Conservation (phyloP, 2,888 invertebrate genomes). For the Gymnocheta viridis region DNA sequence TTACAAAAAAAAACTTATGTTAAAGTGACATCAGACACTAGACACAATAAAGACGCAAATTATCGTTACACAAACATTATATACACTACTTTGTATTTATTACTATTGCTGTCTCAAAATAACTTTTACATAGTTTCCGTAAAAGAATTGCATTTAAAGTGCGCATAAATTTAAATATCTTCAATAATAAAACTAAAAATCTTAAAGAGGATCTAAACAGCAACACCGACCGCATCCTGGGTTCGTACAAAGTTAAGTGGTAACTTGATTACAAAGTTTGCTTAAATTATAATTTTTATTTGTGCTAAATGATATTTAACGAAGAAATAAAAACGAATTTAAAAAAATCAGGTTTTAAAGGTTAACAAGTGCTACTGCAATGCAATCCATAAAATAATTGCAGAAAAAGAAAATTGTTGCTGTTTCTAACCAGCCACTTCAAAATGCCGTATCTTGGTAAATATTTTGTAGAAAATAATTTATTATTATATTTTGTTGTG, state of each 20-base stretch:
- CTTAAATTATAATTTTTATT: slow-evolving; percentile 26
- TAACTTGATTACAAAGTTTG: slow-evolving; percentile 24
- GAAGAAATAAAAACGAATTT: background rate
- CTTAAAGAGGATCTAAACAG: slow-evolving; percentile 49
- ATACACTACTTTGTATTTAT: background rate
- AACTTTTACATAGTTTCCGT: background rate
- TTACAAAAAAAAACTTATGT: slow-evolving; percentile 24
- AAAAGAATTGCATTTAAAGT: slow-evolving; percentile 48
- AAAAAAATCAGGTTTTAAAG: slow-evolving; percentile 49
- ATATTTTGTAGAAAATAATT: background rate
- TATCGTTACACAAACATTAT: slow-evolving; percentile 49
- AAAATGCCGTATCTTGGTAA: slow-evolving; percentile 8
- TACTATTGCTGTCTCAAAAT: background rate
- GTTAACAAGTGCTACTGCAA: slow-evolving; percentile 57
- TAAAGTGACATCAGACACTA: slow-evolving; percentile 61
- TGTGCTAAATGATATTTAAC: slow-evolving; percentile 51
- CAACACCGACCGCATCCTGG: slow-evolving; percentile 47
- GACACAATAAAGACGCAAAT: slow-evolving; percentile 56
- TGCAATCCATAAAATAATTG: slow-evolving; percentile 43
- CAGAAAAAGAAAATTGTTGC: slow-evolving; percentile 42
- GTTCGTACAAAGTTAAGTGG: background rate
- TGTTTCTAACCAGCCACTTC: background rate
- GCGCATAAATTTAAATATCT: slow-evolving; percentile 57
- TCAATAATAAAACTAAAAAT: slow-evolving; percentile 25
- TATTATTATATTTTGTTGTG: background rate